phyloP scores from a whole-genome alignment of 2,888 invertebrate species.

The Dorcus hopei region DNA sequence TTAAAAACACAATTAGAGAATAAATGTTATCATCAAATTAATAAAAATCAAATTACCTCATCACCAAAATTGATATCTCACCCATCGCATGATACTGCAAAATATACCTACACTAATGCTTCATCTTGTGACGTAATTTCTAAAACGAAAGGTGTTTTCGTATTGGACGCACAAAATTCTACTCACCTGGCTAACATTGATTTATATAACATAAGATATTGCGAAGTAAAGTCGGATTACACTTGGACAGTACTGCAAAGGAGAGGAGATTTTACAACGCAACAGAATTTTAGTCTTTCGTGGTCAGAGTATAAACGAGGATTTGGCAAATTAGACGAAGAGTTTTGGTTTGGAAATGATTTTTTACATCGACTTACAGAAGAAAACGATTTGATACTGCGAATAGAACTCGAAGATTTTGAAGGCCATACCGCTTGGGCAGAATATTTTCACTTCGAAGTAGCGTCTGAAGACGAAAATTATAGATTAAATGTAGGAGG shows the following conservation, averaged over 20 bases:
- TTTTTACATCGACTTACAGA: constrained; percentile 51
- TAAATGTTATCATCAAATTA: constrained; percentile 2
- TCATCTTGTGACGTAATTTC: too few species aligned
- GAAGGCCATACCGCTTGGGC: constrained; percentile 51
- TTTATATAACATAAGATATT: constrained; percentile 12
- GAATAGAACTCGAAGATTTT: constrained; percentile 55
- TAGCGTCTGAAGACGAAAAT: constrained; percentile 47
- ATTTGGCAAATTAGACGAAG: constrained; percentile 54
- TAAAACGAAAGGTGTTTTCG: constrained; percentile 47
- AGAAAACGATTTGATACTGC: constrained; percentile 47
- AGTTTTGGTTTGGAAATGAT: constrained; percentile 62
- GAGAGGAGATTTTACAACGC: constrained; percentile 44
- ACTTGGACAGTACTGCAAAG: constrained; percentile 57
- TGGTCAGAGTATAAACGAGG: constrained; percentile 59
- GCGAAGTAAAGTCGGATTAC: constrained; percentile 39
- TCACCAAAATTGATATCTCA: neutral
- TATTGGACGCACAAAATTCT: constrained; percentile 25
- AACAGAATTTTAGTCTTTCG: constrained; percentile 54
- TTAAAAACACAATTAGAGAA: constrained; percentile 18
- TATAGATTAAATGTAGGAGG: constrained; percentile 51
- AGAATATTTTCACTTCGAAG: constrained; percentile 50
- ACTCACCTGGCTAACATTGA: constrained; percentile 1
- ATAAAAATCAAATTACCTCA: neutral
- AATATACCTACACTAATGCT: constrained; percentile 3
- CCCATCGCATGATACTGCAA: too few species aligned